Evolutionary conservation across 2,888 invertebrate genomes (phyloP).

Genomic region (Anoplius nigerrimus): DNA sequence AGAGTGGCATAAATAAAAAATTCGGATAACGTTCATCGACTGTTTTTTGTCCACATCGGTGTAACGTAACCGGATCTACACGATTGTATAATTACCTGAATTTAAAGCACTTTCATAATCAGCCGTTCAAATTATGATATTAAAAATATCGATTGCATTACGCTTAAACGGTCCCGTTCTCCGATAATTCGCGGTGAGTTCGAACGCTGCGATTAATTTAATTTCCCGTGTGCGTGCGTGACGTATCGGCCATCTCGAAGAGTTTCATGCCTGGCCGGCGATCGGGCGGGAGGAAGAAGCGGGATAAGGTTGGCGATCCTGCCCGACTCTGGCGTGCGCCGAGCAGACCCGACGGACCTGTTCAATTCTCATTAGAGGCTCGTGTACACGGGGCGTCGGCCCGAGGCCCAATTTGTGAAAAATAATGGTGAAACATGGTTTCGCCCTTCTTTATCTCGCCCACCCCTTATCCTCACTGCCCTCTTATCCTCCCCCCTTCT

Average conservation of each 20-base stretch:
- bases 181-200: not conserved
- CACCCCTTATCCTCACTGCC: constrained; percentile 24
- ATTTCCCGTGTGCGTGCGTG: too few species aligned
- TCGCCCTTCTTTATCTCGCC: constrained; percentile 30
- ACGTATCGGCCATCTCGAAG: constrained; percentile 2
- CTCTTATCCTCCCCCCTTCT: constrained; percentile 35
- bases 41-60: not conserved
- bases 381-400: constrained; percentile 20
- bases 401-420: constrained; percentile 42
- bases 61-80: not conserved
- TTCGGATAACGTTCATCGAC: not conserved
- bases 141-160: too few species aligned
- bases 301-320: not conserved
- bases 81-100: not conserved
- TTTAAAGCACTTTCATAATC: too few species aligned
- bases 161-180: not conserved
- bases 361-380: constrained; percentile 30
- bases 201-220: too few species aligned
- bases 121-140: too few species aligned
- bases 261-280: not conserved
- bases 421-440: constrained; percentile 45
- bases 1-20: too few species aligned
- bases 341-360: not conserved
- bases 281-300: not conserved
- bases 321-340: not conserved